These are phyloP conservation scores for Aphidoletes aphidimyza DNA, from an alignment of 2,888 invertebrate species.

Conservation along the genomic window DNA sequence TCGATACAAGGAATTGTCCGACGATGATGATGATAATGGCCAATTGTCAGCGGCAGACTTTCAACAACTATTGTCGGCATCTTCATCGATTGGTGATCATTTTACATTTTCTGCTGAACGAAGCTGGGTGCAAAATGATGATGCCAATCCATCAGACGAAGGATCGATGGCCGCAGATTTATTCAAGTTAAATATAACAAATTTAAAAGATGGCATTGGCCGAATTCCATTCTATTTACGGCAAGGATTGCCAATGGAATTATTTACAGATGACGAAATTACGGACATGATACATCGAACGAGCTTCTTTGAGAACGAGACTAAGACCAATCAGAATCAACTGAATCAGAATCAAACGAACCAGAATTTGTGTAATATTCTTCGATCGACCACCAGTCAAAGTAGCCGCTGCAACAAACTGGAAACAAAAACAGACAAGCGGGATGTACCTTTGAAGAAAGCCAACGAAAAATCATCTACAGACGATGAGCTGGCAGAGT, in stretches of 20 bases:
- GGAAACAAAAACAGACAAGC: neutral
- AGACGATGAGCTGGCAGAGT: neutral
- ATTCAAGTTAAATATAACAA: conserved; percentile 8
- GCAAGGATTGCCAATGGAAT: neutral
- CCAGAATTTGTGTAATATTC: conserved; percentile 57
- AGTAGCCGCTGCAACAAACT: neutral
- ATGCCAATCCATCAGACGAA: conserved; percentile 61
- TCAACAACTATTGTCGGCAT: conserved; percentile 63
- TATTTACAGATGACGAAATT: conserved; percentile 54
- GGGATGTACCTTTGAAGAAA: neutral
- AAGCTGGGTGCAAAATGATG: conserved; percentile 62
- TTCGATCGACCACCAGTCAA: conserved; percentile 55
- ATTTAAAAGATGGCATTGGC: neutral
- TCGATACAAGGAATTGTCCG: conserved; percentile 11
- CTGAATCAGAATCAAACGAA: conserved; percentile 54
- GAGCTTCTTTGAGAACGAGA: conserved; percentile 4
- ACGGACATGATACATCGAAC: conserved; percentile 53
- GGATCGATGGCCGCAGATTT: neutral
- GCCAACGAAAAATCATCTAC: neutral
- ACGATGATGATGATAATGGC: conserved; percentile 58
- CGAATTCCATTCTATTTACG: neutral
- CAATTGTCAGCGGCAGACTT: conserved; percentile 65
- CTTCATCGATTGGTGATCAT: conserved; percentile 63
- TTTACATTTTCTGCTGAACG: conserved; percentile 67
- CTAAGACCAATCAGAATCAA: conserved; percentile 54